Percentiles rank a stretch among this genome's conserved stretches.
phyloP scores from a whole-genome alignment of 2,113 vertebrate species.

The Gymnogyps californianus region DNA sequence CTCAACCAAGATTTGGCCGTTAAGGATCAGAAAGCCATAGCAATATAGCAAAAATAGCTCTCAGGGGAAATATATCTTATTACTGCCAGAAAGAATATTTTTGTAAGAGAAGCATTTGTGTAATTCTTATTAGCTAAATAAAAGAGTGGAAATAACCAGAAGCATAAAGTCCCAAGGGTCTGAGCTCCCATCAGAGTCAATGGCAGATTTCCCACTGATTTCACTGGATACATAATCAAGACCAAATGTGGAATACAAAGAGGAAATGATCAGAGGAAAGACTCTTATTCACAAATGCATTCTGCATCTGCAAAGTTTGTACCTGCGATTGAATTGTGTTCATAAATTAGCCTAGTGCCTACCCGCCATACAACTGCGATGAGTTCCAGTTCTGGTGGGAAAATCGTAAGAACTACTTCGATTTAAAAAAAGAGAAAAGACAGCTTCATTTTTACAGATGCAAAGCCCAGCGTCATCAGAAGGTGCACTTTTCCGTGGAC shows the following conservation, averaged over 20 bases:
- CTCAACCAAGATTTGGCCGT: neutral
- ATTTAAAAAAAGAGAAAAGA: neutral
- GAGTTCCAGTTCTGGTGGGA: neutral
- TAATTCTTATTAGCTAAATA: slow-evolving; percentile 48
- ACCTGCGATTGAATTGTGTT: neutral
- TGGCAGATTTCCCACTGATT: slow-evolving; percentile 5
- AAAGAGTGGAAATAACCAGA: slow-evolving; percentile 43
- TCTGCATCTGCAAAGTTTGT: neutral
- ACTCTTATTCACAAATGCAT: neutral
- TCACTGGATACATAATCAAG: neutral
- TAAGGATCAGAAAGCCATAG: slow-evolving; percentile 44
- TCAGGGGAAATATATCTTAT: slow-evolving; percentile 25
- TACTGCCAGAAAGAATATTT: slow-evolving; percentile 40
- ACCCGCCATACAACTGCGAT: neutral
- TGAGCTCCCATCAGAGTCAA: neutral
- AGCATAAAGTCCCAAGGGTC: slow-evolving; percentile 10
- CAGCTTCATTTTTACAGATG: neutral
- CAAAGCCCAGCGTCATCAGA: neutral
- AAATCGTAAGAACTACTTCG: neutral
- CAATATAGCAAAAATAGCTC: slow-evolving; percentile 34
- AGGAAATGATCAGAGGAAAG: neutral
- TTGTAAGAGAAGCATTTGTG: slow-evolving; percentile 16
- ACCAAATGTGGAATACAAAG: neutral
- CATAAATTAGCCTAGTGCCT: neutral
- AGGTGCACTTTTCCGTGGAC: neutral